Conservation (phyloP, 2,797 vertebrate species). For the Lophius americanus region DNA sequence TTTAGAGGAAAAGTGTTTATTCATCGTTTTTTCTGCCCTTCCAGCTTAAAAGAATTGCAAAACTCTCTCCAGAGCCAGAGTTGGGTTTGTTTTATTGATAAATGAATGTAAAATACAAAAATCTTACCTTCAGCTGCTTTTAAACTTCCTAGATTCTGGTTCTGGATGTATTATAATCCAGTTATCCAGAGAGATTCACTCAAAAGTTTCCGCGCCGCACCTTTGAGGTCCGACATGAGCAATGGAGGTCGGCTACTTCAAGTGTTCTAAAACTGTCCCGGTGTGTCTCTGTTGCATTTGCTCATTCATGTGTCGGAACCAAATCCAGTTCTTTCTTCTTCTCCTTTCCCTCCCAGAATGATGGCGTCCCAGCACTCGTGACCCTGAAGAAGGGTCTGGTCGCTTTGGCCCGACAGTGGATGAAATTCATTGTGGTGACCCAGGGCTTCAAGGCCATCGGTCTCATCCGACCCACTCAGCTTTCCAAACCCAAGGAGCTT, state of each 20-base stretch:
- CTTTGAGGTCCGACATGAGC: background rate
- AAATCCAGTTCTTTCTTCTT: constrained; percentile 4
- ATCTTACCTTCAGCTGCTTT: too few relatives aligned
- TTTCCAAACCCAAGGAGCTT: constrained; percentile 84
- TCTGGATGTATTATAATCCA: too few relatives aligned
- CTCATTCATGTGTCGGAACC: background rate
- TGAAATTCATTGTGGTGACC: constrained; percentile 99
- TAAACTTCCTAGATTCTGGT: too few relatives aligned
- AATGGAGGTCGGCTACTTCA: background rate
- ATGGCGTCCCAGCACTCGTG: constrained; percentile 95
- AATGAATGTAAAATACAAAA: too few relatives aligned
- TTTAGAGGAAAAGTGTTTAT: too few relatives aligned
- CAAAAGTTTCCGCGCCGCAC: too few relatives aligned
- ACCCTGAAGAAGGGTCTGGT: constrained; percentile 98
- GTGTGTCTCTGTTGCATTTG: constrained; percentile 8
- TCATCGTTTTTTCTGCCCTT: too few relatives aligned
- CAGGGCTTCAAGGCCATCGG: constrained; percentile 96
- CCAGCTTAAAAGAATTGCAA: too few relatives aligned
- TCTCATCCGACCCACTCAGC: constrained; percentile 88
- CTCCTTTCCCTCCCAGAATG: constrained; percentile 81
- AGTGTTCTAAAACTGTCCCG: constrained; percentile 12
- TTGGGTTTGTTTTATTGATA: too few relatives aligned
- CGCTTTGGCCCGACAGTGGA: constrained; percentile 97
- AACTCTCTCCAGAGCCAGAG: too few relatives aligned
- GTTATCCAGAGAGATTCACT: too few relatives aligned